A percentile compares a stretch with the other conserved stretches of the same genome.
Conservation (phyloP, 2,888 invertebrate species). For the Emesis castigata region DNA sequence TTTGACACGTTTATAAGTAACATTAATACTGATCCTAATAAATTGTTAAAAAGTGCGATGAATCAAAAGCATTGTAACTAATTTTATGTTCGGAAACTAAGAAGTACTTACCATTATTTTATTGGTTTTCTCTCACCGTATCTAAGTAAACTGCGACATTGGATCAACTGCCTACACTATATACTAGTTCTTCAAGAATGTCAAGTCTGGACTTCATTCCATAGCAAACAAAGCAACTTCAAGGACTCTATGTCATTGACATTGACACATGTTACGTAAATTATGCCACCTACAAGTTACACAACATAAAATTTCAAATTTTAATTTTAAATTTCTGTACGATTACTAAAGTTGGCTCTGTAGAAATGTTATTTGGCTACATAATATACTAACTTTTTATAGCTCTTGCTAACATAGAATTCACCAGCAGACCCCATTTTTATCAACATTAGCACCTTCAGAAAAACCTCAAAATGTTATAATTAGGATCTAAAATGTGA, state of each 20-base stretch:
- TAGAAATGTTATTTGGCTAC: too few relatives aligned
- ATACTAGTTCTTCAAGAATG: constrained; percentile 85
- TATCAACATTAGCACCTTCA: background rate
- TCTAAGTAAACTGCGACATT: constrained; percentile 78
- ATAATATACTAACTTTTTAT: too few relatives aligned
- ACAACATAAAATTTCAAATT: background rate
- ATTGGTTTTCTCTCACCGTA: constrained; percentile 76
- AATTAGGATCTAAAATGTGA: too few relatives aligned
- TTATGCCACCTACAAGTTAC: constrained; percentile 69
- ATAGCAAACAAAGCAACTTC: constrained; percentile 77
- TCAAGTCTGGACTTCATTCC: constrained; percentile 85
- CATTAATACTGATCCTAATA: too few relatives aligned
- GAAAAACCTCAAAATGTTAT: too few relatives aligned
- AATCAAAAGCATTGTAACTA: background rate
- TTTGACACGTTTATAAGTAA: too few relatives aligned
- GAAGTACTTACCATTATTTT: constrained; percentile 79
- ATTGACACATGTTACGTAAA: constrained; percentile 71
- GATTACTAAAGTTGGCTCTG: too few relatives aligned
- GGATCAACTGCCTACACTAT: constrained; percentile 80
- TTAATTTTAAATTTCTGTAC: too few relatives aligned
- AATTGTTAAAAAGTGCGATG: too few relatives aligned
- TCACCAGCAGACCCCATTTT: background rate
- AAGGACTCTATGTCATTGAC: constrained; percentile 80
- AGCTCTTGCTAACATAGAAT: background rate
- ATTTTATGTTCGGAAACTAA: background rate